Conservation (phyloP, 2,113 vertebrate species). For the Dipodomys merriami region DNA sequence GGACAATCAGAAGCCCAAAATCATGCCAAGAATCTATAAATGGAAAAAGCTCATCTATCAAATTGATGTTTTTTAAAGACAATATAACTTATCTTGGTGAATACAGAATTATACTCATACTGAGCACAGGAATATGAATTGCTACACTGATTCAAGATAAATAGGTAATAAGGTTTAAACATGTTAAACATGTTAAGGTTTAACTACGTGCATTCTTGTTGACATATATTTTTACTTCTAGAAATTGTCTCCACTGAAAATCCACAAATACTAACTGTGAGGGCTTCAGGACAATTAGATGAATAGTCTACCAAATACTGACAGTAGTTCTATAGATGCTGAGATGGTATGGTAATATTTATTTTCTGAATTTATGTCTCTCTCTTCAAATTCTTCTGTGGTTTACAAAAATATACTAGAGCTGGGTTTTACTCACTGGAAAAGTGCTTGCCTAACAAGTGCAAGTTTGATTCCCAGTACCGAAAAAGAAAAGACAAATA, state of each 20-base stretch:
- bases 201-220: not conserved
- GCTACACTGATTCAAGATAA: not conserved
- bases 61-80: not conserved
- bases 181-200: not conserved
- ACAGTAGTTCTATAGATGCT: not conserved
- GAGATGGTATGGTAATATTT: not conserved
- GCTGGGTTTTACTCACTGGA: too few species aligned
- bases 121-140: not conserved
- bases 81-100: not conserved
- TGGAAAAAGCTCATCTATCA: not conserved
- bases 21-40: not conserved
- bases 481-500: too few species aligned
- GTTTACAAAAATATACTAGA: too few species aligned
- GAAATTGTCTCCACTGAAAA: too few species aligned
- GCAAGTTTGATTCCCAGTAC: too few species aligned
- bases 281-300: not conserved
- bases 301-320: not conserved
- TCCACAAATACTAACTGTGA: not conserved
- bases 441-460: too few species aligned
- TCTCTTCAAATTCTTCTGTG: constrained; percentile 16
- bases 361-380: constrained; percentile 6
- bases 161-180: not conserved
- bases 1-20: not conserved
- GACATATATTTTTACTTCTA: not conserved
- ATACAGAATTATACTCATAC: constrained; percentile 20